Evolutionary conservation across 2,797 vertebrate genomes (phyloP).

Genomic region (Sebastes aleutianus): DNA sequence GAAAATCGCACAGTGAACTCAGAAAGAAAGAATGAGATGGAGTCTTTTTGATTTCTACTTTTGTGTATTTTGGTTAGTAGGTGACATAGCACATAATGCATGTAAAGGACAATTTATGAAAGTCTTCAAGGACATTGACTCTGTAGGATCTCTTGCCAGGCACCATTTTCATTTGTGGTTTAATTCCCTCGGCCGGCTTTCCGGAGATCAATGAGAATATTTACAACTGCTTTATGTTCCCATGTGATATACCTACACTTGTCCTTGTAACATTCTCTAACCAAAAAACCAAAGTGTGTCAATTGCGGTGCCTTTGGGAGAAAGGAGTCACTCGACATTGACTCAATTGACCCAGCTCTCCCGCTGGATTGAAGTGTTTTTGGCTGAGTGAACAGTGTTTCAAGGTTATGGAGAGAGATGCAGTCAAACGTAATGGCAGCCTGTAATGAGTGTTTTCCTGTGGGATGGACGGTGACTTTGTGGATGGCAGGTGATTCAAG

Average conservation of each 20-base stretch:
- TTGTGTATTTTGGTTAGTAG: neutral
- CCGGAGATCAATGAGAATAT: slow-evolving; percentile 13
- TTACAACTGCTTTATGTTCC: slow-evolving; percentile 4
- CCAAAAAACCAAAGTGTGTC: slow-evolving; percentile 27
- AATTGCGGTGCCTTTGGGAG: slow-evolving; percentile 37
- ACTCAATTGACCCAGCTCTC: slow-evolving; percentile 65
- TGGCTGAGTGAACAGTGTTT: slow-evolving; percentile 76
- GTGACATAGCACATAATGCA: neutral
- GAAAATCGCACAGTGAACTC: neutral
- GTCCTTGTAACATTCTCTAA: slow-evolving; percentile 42
- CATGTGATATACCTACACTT: slow-evolving; percentile 17
- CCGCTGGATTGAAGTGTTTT: slow-evolving; percentile 66
- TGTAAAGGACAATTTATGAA: neutral
- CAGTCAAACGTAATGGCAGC: slow-evolving; percentile 74
- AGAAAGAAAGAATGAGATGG: neutral
- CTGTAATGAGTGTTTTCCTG: slow-evolving; percentile 76
- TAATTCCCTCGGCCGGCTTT: neutral
- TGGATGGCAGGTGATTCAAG: slow-evolving; percentile 75
- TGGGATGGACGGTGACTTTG: slow-evolving; percentile 77
- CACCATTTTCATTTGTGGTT: neutral
- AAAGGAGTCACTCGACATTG: slow-evolving; percentile 64
- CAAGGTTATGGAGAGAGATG: slow-evolving; percentile 73
- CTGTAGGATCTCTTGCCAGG: slow-evolving; percentile 1
- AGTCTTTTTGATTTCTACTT: neutral
- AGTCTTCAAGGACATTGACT: slow-evolving; percentile 6